Evolutionary conservation across 2,113 vertebrate genomes (phyloP).

Genomic region (Psammodynastes pulverulentus): DNA sequence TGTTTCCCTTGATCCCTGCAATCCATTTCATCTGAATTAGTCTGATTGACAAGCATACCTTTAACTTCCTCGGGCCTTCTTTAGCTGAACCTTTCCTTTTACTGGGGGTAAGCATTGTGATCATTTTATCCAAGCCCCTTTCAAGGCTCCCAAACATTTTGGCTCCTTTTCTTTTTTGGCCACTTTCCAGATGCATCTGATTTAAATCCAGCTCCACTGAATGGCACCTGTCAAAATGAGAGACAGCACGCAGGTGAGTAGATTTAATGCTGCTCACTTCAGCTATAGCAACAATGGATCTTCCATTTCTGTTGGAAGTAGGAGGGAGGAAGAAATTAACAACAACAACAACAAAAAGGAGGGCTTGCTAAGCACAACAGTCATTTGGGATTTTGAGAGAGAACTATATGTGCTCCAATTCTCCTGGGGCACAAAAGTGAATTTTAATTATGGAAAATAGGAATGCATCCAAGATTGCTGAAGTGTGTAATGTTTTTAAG

Average conservation of each 20-base stretch:
- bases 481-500: conserved; percentile 2
- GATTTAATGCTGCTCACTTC: background rate
- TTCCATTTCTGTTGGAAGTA: background rate
- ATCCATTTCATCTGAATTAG: background rate
- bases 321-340: background rate
- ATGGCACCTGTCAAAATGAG: conserved; percentile 70
- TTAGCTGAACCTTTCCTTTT: conserved; percentile 75
- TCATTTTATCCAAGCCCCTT: conserved; percentile 89
- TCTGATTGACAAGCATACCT: conserved; percentile 67
- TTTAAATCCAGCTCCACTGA: conserved; percentile 79
- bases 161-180: conserved; percentile 82
- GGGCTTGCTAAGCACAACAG: background rate
- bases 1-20: background rate
- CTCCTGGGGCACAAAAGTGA: background rate
- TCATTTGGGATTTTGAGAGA: conserved; percentile 22
- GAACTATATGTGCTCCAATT: background rate
- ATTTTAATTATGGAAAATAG: conserved; percentile 19
- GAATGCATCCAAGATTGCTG: conserved; percentile 13
- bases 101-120: conserved; percentile 89
- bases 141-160: conserved; percentile 91
- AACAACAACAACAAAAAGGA: background rate
- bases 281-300: background rate
- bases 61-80: conserved; percentile 80
- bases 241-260: background rate
- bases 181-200: conserved; percentile 69